Percentiles rank a stretch among this genome's conserved stretches.
phyloP scores from a whole-genome alignment of 2,797 vertebrate species.

The Astyanax mexicanus region DNA sequence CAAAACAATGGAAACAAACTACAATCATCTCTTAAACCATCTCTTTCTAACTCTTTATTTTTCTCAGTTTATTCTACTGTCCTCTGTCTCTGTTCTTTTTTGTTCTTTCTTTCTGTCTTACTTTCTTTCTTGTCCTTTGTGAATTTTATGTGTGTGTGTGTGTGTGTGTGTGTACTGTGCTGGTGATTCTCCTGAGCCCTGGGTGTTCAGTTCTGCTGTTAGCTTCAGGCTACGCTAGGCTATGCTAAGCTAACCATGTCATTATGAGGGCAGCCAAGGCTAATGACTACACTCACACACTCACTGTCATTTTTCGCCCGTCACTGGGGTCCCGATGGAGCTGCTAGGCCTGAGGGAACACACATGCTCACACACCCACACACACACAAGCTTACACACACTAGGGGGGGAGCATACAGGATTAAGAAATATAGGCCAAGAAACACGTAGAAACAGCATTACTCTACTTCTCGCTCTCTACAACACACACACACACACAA shows the following conservation, averaged over 20 bases:
- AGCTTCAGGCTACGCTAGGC: constrained; percentile 55
- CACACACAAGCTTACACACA: too few relatives aligned
- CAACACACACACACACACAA: too few relatives aligned
- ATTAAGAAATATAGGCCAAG: not conserved
- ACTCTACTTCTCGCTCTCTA: too few relatives aligned
- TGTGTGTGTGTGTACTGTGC: constrained; percentile 11
- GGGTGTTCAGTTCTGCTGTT: not conserved
- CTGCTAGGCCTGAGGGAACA: constrained; percentile 32
- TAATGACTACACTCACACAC: constrained; percentile 55
- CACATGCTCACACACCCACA: too few relatives aligned
- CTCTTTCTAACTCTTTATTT: not conserved
- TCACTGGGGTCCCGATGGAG: constrained; percentile 35
- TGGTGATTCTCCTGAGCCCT: not conserved
- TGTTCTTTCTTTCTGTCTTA: not conserved
- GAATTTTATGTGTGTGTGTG: not conserved
- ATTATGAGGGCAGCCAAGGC: constrained; percentile 51
- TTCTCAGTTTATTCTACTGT: not conserved
- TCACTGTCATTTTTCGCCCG: constrained; percentile 23
- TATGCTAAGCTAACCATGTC: constrained; percentile 53
- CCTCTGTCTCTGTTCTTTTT: not conserved
- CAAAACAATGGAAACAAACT: too few relatives aligned
- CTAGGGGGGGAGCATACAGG: not conserved
- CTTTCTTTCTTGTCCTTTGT: too few relatives aligned
- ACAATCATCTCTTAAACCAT: too few relatives aligned
- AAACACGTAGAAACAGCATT: not conserved